Conservation (phyloP, 2,888 invertebrate genomes). For the Coenonympha arcania region DNA sequence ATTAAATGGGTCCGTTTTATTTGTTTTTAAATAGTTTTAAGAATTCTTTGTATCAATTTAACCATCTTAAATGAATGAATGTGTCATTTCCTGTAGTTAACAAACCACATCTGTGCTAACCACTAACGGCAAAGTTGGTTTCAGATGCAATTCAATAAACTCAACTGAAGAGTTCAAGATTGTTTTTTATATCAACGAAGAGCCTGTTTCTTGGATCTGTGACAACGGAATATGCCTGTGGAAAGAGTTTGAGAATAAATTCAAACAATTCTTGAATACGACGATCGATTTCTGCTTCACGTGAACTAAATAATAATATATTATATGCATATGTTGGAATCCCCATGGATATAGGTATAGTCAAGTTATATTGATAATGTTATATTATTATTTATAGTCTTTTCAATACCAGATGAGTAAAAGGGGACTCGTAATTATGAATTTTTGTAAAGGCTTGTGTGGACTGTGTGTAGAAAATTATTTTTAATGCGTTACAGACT, state of each 20-base stretch:
- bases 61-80: too few relatives aligned
- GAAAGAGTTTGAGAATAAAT: conserved; percentile 45
- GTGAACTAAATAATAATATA: neutral
- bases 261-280: conserved; percentile 37
- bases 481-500: too few relatives aligned
- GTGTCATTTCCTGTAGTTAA: too few relatives aligned
- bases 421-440: too few relatives aligned
- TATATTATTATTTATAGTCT: too few relatives aligned
- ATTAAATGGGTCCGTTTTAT: conserved; percentile 76
- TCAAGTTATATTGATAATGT: too few relatives aligned
- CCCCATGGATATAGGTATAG: too few relatives aligned
- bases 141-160: conserved; percentile 41
- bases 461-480: too few relatives aligned
- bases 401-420: too few relatives aligned
- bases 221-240: conserved; percentile 49
- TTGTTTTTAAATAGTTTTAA: neutral
- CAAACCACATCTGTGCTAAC: too few relatives aligned
- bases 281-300: conserved; percentile 34
- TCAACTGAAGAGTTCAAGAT: conserved; percentile 39
- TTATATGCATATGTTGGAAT: too few relatives aligned
- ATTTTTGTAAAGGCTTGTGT: too few relatives aligned
- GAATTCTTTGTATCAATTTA: neutral
- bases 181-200: conserved; percentile 53
- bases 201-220: conserved; percentile 43
- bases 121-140: conserved; percentile 26